Percentiles rank a stretch among this genome's conserved stretches.
Conservation (phyloP, 2,797 vertebrate genomes). For the Spatula clypeata region DNA sequence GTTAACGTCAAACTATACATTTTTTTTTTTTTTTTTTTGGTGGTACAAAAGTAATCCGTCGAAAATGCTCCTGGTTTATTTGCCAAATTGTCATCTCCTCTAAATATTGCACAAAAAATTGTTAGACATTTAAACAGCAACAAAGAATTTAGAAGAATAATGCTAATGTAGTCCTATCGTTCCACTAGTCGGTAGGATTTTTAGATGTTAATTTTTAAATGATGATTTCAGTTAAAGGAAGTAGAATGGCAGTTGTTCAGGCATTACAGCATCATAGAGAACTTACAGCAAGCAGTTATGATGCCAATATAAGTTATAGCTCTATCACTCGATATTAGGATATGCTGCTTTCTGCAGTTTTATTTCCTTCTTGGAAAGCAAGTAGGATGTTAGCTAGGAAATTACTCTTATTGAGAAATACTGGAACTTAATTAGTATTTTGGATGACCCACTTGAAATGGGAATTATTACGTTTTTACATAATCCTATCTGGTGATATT, state of each 20-base stretch:
- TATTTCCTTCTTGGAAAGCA: slow-evolving; percentile 62
- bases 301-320: neutral
- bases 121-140: neutral
- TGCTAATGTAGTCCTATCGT: neutral
- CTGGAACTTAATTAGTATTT: slow-evolving; percentile 31
- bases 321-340: neutral
- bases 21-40: neutral
- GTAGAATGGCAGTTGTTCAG: neutral
- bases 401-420: slow-evolving; percentile 44
- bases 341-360: slow-evolving; percentile 34
- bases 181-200: neutral
- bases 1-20: neutral
- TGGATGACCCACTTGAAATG: slow-evolving; percentile 46
- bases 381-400: slow-evolving; percentile 45
- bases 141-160: neutral
- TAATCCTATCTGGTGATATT: slow-evolving; percentile 24
- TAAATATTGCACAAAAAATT: neutral
- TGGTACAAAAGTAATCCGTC: neutral
- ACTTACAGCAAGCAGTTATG: neutral
- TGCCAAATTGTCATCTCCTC: neutral
- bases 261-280: neutral
- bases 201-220: neutral
- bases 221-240: neutral
- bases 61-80: neutral
- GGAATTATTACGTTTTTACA: slow-evolving; percentile 47